These are phyloP conservation scores for Phoxinus phoxinus DNA, from an alignment of 2,113 vertebrate genomes.

Conservation along the genomic window DNA sequence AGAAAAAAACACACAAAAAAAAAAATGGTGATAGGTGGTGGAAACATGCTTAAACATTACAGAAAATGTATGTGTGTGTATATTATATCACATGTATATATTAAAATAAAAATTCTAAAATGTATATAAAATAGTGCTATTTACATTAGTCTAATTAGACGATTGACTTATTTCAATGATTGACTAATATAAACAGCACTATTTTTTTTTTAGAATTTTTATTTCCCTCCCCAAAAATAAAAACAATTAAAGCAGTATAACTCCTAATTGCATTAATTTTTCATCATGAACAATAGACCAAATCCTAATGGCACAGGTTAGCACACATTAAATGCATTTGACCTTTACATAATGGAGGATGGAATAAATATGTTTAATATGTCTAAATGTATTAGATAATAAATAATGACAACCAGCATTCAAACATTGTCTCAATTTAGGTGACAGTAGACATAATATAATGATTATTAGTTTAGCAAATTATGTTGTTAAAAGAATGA, in stretches of 20 bases:
- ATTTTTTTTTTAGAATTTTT: too few species aligned
- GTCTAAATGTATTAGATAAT: background rate
- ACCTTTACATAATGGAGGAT: background rate
- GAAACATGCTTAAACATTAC: too few species aligned
- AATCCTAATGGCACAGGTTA: background rate
- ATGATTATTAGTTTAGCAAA: background rate
- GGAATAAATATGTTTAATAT: background rate
- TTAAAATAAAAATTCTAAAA: too few species aligned
- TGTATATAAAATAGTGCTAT: too few species aligned
- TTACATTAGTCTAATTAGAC: too few species aligned
- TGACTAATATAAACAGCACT: background rate
- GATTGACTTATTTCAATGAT: too few species aligned
- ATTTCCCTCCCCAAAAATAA: background rate
- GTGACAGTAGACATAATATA: background rate
- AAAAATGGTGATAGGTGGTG: too few species aligned
- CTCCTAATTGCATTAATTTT: background rate
- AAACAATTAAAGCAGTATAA: background rate
- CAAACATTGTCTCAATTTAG: background rate
- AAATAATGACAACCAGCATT: background rate
- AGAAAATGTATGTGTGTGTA: too few species aligned
- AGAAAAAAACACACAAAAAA: background rate
- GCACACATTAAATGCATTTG: background rate
- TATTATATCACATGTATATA: too few species aligned
- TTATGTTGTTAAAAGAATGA: background rate
- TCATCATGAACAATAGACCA: background rate